Percentiles rank a stretch among this genome's conserved stretches.
These are phyloP conservation scores for Gadus macrocephalus DNA, from an alignment of 2,113 vertebrate species.

Conservation along the genomic window DNA sequence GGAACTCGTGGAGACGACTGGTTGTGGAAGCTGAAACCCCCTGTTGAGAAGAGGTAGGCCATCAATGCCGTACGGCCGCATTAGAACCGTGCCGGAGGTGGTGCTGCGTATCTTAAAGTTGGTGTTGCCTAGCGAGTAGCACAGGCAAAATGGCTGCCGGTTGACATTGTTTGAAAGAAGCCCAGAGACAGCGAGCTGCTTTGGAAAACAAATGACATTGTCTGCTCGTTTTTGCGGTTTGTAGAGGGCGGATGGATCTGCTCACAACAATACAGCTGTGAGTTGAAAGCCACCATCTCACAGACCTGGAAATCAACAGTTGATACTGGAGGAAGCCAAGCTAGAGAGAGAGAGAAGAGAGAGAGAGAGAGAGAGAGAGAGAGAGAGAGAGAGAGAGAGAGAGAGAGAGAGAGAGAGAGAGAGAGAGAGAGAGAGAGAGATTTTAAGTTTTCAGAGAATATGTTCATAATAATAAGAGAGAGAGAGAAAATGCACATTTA, in stretches of 20 bases:
- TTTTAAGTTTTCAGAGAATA: too few relatives aligned
- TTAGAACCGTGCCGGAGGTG: too few relatives aligned
- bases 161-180: neutral
- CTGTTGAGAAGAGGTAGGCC: neutral
- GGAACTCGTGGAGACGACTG: neutral
- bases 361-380: neutral
- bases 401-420: too few relatives aligned
- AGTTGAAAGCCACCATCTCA: constrained; percentile 12
- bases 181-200: neutral
- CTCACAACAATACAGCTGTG: constrained; percentile 7
- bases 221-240: neutral
- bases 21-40: constrained; percentile 16
- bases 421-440: too few relatives aligned
- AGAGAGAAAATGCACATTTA: too few relatives aligned
- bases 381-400: too few relatives aligned
- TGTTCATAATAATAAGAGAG: too few relatives aligned
- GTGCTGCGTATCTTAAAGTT: neutral
- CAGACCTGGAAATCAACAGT: constrained; percentile 22
- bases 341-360: constrained; percentile 15
- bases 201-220: neutral
- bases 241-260: constrained; percentile 26
- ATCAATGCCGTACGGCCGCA: too few relatives aligned
- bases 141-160: constrained; percentile 7
- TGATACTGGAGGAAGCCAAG: constrained; percentile 35
- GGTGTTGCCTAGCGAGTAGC: neutral